phyloP scores from a whole-genome alignment of 2,888 invertebrate genomes.

The Panzeria rudis region DNA sequence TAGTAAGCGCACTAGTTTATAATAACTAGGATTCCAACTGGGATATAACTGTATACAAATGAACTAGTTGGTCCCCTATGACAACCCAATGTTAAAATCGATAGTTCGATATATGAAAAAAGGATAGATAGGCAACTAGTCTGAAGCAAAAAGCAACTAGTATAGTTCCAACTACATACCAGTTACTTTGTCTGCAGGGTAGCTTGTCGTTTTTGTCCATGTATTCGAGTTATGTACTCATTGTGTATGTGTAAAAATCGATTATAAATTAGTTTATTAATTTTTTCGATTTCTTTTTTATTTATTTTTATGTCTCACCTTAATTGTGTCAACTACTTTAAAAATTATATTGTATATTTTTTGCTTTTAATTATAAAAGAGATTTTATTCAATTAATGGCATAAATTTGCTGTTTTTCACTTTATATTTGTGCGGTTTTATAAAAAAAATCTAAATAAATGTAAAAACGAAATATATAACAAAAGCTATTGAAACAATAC shows the following conservation, averaged over 20 bases:
- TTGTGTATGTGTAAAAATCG: slow-evolving; percentile 4
- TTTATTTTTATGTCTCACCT: neutral
- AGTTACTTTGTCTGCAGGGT: too few relatives aligned
- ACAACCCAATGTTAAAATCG: too few relatives aligned
- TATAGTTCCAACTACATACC: too few relatives aligned
- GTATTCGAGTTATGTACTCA: neutral
- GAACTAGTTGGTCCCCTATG: too few relatives aligned
- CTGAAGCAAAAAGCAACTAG: too few relatives aligned
- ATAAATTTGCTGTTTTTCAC: slow-evolving; percentile 55
- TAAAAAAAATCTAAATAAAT: neutral
- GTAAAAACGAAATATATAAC: slow-evolving; percentile 20
- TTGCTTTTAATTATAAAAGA: neutral
- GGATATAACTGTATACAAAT: too few relatives aligned
- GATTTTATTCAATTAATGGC: slow-evolving; percentile 20
- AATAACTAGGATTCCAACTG: too few relatives aligned
- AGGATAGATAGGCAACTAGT: too few relatives aligned
- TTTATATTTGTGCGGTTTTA: slow-evolving; percentile 25
- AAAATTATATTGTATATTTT: neutral
- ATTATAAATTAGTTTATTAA: slow-evolving; percentile 1
- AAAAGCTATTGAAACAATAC: slow-evolving; percentile 20
- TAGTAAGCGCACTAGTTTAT: too few relatives aligned
- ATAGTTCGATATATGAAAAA: too few relatives aligned
- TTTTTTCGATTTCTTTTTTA: slow-evolving; percentile 3
- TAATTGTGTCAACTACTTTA: neutral
- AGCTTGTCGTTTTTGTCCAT: neutral